These are phyloP conservation scores for Lasioglossum figueresi DNA, from an alignment of 2,888 invertebrate species.

Conservation along the genomic window DNA sequence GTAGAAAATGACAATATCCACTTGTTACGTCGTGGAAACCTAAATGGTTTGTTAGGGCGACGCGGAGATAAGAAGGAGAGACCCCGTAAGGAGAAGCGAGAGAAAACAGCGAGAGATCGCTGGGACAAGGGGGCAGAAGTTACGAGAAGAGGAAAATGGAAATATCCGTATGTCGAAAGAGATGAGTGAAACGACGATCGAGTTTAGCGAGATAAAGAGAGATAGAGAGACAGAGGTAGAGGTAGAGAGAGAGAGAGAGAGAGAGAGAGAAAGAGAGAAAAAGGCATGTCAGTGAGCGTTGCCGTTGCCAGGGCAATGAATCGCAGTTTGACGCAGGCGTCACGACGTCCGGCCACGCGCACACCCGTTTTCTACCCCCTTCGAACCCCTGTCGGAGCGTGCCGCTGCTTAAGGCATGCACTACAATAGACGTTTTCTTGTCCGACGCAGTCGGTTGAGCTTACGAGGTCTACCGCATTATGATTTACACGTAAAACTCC, in stretches of 20 bases:
- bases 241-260: conserved; percentile 36
- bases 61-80: conserved; percentile 17
- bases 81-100: not conserved
- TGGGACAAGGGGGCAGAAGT: conserved; percentile 25
- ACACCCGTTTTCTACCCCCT: conserved; percentile 55
- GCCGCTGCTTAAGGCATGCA: conserved; percentile 69
- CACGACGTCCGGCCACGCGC: conserved; percentile 69
- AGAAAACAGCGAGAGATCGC: not conserved
- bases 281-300: conserved; percentile 67
- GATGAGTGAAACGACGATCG: conserved; percentile 64
- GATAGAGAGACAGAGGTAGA: not conserved
- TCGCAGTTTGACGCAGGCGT: conserved; percentile 79
- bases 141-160: conserved; percentile 53
- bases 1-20: conserved; percentile 74
- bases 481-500: conserved; percentile 56
- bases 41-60: conserved; percentile 36
- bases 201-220: conserved; percentile 47
- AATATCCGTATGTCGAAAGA: conserved; percentile 62
- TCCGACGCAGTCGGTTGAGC: conserved; percentile 55
- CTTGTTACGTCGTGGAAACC: conserved; percentile 73
- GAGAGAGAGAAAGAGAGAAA: too few species aligned
- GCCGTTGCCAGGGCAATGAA: conserved; percentile 81
- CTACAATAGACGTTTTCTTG: conserved; percentile 63
- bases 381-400: conserved; percentile 59
- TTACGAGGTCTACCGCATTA: conserved; percentile 69